Percentiles rank a stretch among this genome's conserved stretches.
phyloP scores from a whole-genome alignment of 2,113 vertebrate genomes.

The Lamprologus lemairii region DNA sequence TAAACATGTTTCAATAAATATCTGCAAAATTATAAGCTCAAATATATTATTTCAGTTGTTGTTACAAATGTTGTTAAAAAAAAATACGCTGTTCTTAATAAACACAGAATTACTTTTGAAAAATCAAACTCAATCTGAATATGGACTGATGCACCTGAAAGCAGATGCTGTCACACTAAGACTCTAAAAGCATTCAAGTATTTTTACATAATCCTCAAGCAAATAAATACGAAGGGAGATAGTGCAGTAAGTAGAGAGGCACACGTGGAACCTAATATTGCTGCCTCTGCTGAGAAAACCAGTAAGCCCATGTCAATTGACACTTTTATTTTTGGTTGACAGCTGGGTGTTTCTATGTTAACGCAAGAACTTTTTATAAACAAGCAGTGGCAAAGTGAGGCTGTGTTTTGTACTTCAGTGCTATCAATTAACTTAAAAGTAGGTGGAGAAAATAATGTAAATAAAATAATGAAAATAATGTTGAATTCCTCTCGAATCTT shows the following conservation, averaged over 20 bases:
- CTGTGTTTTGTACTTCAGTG: background rate
- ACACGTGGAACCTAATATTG: constrained; percentile 24
- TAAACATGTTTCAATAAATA: background rate
- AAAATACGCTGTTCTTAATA: background rate
- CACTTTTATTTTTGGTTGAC: background rate
- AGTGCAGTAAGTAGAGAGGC: constrained; percentile 28
- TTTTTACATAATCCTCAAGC: constrained; percentile 10
- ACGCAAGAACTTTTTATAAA: background rate
- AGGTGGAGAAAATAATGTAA: background rate
- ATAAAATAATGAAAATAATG: background rate
- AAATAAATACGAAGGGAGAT: background rate
- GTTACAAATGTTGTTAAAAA: background rate
- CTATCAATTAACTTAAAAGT: background rate
- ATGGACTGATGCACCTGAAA: background rate
- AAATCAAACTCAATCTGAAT: background rate
- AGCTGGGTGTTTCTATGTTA: constrained; percentile 23
- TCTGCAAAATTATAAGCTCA: fast-evolving
- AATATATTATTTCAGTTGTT: background rate
- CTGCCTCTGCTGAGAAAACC: background rate
- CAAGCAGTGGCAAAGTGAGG: background rate
- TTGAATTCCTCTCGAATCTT: background rate
- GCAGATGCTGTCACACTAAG: background rate
- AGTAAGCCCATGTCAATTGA: background rate
- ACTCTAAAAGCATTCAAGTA: background rate
- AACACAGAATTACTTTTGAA: background rate